Conservation (phyloP, 2,888 invertebrate species). For the Meteorus cinctellus region DNA sequence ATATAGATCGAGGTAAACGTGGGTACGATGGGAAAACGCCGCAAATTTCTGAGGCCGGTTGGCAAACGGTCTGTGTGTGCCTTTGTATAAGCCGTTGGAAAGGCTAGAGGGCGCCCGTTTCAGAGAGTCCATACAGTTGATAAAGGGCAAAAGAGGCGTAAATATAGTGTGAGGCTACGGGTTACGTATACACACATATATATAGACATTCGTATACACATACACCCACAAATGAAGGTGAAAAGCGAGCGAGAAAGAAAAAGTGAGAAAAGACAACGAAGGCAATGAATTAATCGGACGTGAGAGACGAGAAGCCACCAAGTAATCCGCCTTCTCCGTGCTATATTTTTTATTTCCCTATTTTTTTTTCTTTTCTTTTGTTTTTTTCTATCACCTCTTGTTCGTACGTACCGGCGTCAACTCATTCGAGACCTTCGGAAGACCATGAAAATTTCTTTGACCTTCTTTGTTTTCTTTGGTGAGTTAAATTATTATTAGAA, state of each 20-base stretch:
- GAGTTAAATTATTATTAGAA: background rate
- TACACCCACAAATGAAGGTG: constrained; percentile 17
- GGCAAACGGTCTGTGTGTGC: constrained; percentile 30
- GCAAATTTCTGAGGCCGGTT: constrained; percentile 3
- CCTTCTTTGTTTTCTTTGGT: background rate
- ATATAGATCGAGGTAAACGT: constrained; percentile 2
- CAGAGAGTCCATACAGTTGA: constrained; percentile 27
- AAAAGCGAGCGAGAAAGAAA: constrained; percentile 25
- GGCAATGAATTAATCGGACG: constrained; percentile 57
- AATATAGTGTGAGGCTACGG: constrained; percentile 23
- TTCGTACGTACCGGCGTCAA: background rate
- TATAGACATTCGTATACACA: background rate
- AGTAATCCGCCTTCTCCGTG: constrained; percentile 54
- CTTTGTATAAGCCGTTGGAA: constrained; percentile 48
- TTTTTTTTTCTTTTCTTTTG: constrained; percentile 38
- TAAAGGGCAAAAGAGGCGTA: constrained; percentile 49
- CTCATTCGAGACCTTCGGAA: background rate
- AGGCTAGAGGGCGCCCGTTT: constrained; percentile 41
- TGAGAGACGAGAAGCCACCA: constrained; percentile 51
- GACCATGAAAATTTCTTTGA: background rate
- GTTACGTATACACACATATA: background rate
- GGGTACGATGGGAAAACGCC: constrained; percentile 8
- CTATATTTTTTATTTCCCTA: constrained; percentile 45
- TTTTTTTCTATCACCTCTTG: constrained; percentile 20
- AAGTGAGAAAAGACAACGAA: constrained; percentile 47